A percentile compares a stretch with the other conserved stretches of the same genome.
phyloP scores from a whole-genome alignment of 2,797 vertebrate species.

The Natrix natrix region DNA sequence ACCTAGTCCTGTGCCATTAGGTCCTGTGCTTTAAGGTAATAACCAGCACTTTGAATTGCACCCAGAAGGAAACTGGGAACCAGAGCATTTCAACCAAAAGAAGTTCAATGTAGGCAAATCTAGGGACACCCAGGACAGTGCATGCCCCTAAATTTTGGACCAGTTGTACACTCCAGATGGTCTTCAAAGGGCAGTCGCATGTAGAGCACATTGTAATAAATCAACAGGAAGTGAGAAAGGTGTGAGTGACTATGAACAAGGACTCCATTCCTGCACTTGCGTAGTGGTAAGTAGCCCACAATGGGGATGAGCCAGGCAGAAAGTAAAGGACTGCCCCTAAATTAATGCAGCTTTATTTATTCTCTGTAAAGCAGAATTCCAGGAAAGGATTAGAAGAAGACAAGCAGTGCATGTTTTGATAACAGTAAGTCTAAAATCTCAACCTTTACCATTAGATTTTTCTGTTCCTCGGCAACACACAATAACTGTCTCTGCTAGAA shows the following conservation, averaged over 20 bases:
- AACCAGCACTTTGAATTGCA: background rate
- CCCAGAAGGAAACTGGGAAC: background rate
- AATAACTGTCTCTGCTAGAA: rapidly evolving
- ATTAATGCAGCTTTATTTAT: conserved; percentile 9
- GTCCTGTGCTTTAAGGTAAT: background rate
- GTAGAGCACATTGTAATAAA: background rate
- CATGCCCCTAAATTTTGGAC: background rate
- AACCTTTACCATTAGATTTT: conserved; percentile 9
- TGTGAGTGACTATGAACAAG: background rate
- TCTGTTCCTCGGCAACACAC: background rate
- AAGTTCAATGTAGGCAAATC: background rate
- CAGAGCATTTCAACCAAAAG: background rate
- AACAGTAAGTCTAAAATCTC: conserved; percentile 32
- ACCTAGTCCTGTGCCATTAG: background rate
- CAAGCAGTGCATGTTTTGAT: conserved; percentile 39
- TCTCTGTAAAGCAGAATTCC: background rate
- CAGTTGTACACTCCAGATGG: background rate
- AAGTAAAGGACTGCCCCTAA: background rate
- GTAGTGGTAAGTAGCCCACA: background rate
- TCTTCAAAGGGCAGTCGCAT: background rate
- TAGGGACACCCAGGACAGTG: background rate
- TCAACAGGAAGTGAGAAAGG: background rate
- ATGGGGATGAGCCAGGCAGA: background rate
- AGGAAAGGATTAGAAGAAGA: background rate
- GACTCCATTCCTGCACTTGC: background rate